phyloP scores from a whole-genome alignment of 2,888 invertebrate species.

The Cheiracanthium punctorium region DNA sequence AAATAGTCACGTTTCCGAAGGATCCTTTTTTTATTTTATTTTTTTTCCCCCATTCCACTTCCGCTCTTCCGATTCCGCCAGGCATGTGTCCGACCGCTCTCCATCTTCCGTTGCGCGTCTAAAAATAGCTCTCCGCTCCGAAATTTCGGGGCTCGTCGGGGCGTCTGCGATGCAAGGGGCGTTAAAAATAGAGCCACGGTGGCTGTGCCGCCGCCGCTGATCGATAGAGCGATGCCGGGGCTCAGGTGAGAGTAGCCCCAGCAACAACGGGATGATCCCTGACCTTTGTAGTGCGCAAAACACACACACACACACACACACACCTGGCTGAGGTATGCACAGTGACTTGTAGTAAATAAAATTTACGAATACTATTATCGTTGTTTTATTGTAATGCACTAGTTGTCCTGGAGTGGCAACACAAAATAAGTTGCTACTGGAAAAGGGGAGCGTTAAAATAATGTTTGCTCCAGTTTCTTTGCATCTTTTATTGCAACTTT shows the following conservation, averaged over 20 bases:
- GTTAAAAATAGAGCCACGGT: neutral
- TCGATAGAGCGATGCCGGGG: neutral
- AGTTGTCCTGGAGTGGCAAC: too few species aligned
- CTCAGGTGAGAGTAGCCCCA: neutral
- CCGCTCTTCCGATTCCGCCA: neutral
- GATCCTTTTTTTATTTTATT: too few species aligned
- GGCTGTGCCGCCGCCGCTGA: neutral
- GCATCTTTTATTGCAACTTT: too few species aligned
- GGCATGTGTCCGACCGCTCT: neutral
- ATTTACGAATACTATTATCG: too few species aligned
- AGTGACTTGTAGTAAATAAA: too few species aligned
- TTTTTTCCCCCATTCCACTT: too few species aligned
- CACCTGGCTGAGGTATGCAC: too few species aligned
- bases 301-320: neutral
- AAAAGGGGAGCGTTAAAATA: too few species aligned
- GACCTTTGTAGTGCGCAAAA: neutral
- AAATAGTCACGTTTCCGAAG: too few species aligned
- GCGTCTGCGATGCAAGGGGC: conserved; percentile 6
- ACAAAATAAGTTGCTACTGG: too few species aligned
- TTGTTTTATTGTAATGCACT: too few species aligned
- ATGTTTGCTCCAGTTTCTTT: too few species aligned
- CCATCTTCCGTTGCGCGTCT: neutral
- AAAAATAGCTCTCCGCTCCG: neutral
- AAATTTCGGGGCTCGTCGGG: neutral
- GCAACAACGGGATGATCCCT: neutral